A percentile compares a stretch with the other conserved stretches of the same genome.
Conservation (phyloP, 2,888 invertebrate species). For the Idaea straminata region DNA sequence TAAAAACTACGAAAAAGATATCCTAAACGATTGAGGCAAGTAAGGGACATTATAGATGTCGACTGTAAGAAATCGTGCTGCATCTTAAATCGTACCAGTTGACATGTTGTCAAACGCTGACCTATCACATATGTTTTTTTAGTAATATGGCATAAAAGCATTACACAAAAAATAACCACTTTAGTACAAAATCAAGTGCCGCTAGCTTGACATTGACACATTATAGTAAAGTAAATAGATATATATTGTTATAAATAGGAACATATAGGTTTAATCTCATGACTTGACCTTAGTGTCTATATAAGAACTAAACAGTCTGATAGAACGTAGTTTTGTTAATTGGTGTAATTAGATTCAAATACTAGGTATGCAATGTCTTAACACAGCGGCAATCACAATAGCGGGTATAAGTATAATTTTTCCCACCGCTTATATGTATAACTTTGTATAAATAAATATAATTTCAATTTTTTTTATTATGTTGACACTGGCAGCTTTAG, state of each 20-base stretch:
- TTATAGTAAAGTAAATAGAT: constrained; percentile 28
- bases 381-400: constrained; percentile 54
- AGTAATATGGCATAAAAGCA: not conserved
- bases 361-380: constrained; percentile 46
- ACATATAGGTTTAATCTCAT: constrained; percentile 26
- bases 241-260: constrained; percentile 19
- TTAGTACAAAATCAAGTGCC: constrained; percentile 46
- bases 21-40: not conserved
- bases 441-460: constrained; percentile 43
- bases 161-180: constrained; percentile 22
- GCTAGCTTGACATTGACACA: constrained; percentile 53
- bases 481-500: constrained; percentile 26
- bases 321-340: constrained; percentile 25
- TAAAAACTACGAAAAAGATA: no score
- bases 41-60: constrained; percentile 7
- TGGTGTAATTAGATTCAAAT: constrained; percentile 17
- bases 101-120: no score
- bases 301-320: constrained; percentile 27
- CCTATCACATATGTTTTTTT: no score
- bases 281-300: constrained; percentile 28
- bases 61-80: no score
- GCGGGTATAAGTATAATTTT: constrained; percentile 61
- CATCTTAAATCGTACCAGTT: no score
- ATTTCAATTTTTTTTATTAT: constrained; percentile 19
- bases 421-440: constrained; percentile 69